phyloP scores from a whole-genome alignment of 2,797 vertebrate species.

The Discoglossus pictus region DNA sequence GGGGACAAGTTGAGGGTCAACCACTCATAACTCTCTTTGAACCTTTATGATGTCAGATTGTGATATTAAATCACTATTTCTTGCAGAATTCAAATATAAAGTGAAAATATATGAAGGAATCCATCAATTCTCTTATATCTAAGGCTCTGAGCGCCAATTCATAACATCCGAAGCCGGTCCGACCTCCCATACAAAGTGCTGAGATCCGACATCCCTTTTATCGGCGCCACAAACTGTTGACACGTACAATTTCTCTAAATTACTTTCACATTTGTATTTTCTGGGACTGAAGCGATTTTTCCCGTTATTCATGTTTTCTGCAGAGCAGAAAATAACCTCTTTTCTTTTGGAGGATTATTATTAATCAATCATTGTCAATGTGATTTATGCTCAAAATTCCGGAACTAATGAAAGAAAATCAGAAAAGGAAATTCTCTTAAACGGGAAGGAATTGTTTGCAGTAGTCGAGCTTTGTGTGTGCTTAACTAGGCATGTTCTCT shows the following conservation, averaged over 20 bases:
- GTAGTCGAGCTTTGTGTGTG: slow-evolving; percentile 1
- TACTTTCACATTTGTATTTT: slow-evolving; percentile 31
- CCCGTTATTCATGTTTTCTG: slow-evolving; percentile 15
- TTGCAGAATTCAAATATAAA: not conserved
- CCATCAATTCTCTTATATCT: not conserved
- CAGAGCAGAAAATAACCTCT: slow-evolving; percentile 17
- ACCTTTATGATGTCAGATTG: not conserved
- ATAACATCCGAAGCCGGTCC: not conserved
- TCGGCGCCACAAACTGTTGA: slow-evolving; percentile 26
- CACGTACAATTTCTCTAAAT: slow-evolving; percentile 20
- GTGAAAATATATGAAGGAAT: not conserved
- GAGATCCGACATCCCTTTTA: slow-evolving; percentile 8
- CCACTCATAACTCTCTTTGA: not conserved
- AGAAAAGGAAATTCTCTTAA: slow-evolving; percentile 10
- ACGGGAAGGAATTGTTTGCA: slow-evolving; percentile 12
- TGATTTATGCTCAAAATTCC: slow-evolving; percentile 39
- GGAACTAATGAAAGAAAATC: slow-evolving; percentile 41
- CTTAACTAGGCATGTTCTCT: slow-evolving; percentile 14
- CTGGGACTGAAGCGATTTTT: slow-evolving; percentile 7
- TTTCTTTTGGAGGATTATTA: slow-evolving; percentile 14
- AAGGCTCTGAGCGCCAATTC: not conserved
- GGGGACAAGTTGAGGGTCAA: not conserved
- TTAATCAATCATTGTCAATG: slow-evolving; percentile 37
- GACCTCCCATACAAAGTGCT: not conserved
- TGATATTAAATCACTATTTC: not conserved